Conservation (phyloP, 2,113 vertebrate species). For the Triplophysa siluroides region DNA sequence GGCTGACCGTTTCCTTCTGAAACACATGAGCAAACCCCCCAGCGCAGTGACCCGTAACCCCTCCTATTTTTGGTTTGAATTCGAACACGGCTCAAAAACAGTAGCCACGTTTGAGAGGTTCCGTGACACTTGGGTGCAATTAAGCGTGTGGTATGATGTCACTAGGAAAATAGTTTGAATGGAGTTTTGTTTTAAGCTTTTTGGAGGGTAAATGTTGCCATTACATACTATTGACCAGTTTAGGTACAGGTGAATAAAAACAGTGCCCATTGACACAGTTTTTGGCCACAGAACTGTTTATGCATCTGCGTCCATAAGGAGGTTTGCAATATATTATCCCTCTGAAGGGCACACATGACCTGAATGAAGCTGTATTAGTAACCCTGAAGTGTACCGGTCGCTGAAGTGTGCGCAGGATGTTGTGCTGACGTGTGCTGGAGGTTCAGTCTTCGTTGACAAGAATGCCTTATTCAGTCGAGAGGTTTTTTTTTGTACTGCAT, state of each 20-base stretch:
- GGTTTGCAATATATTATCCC: conserved; percentile 29
- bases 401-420: background rate
- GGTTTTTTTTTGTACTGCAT: conserved; percentile 16
- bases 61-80: conserved; percentile 27
- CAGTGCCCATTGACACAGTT: background rate
- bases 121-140: background rate
- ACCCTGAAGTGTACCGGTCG: background rate
- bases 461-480: conserved; percentile 4
- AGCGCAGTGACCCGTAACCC: conserved; percentile 21
- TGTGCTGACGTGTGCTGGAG: conserved; percentile 25
- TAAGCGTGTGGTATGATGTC: conserved; percentile 5
- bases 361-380: conserved; percentile 22
- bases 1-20: conserved; percentile 11
- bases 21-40: background rate
- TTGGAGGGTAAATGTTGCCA: background rate
- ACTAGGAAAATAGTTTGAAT: conserved; percentile 11
- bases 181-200: conserved; percentile 14
- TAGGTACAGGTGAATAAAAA: background rate
- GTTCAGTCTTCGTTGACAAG: conserved; percentile 18
- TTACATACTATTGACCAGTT: background rate
- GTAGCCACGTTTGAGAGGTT: background rate
- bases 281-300: background rate
- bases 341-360: conserved; percentile 33
- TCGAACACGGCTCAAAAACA: background rate
- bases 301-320: background rate